A percentile compares a stretch with the other conserved stretches of the same genome.
Conservation (phyloP, 2,888 invertebrate genomes). For the Calameuta pallipes region DNA sequence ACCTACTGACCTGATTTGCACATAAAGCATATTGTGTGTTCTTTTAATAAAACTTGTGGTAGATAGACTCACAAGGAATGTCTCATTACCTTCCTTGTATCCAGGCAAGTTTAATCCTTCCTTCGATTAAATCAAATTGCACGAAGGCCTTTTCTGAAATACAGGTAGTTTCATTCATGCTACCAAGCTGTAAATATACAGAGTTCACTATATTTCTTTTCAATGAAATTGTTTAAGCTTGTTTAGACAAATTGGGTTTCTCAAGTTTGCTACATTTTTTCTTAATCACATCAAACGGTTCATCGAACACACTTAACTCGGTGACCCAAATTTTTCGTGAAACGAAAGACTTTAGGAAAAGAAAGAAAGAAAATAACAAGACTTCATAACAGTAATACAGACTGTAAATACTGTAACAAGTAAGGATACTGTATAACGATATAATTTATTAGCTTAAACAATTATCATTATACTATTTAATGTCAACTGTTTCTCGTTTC, state of each 20-base stretch:
- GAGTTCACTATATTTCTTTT: neutral
- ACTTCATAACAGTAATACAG: neutral
- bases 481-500: neutral
- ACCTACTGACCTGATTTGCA: constrained; percentile 28
- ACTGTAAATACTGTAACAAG: neutral
- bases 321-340: constrained; percentile 18
- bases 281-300: neutral
- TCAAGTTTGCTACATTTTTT: neutral
- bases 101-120: neutral
- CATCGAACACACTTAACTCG: constrained; percentile 4
- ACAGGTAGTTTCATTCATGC: neutral
- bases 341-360: neutral
- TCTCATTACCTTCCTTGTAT: neutral
- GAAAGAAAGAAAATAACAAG: neutral
- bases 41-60: constrained; percentile 1
- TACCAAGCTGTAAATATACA: neutral
- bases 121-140: neutral
- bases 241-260: neutral
- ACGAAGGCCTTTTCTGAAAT: neutral
- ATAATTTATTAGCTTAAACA: neutral
- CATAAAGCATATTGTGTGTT: neutral
- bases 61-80: neutral
- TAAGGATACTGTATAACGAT: neutral
- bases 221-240: neutral
- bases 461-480: neutral